Conservation (phyloP, 2,113 vertebrate species). For the Brachypodius melanocephalos region DNA sequence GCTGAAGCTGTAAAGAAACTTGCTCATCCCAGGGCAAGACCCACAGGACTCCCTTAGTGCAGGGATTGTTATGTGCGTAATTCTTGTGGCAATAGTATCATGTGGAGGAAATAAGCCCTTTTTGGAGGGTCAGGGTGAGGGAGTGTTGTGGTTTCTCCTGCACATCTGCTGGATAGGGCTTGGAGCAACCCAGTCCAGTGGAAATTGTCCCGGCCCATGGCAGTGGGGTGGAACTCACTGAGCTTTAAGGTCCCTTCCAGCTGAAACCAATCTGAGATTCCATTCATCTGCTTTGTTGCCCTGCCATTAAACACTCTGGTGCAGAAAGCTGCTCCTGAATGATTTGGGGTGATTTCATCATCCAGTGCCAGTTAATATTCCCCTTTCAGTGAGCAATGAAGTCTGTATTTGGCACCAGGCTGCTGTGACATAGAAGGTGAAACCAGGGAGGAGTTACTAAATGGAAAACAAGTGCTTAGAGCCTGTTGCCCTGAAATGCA, state of each 20-base stretch:
- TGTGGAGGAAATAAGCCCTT: neutral
- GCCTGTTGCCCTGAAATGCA: neutral
- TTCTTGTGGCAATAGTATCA: neutral
- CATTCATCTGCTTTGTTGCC: neutral
- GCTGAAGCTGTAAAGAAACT: neutral
- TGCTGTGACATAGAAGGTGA: neutral
- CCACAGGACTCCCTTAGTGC: fast-evolving
- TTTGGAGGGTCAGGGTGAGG: neutral
- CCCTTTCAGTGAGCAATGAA: neutral
- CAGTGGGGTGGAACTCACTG: neutral
- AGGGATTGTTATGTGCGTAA: fast-evolving
- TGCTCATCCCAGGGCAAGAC: neutral
- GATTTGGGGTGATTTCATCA: neutral
- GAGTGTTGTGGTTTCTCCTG: neutral
- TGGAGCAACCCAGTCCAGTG: neutral
- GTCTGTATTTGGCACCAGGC: neutral
- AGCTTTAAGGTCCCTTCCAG: neutral
- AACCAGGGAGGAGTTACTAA: neutral
- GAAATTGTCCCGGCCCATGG: neutral
- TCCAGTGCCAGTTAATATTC: neutral
- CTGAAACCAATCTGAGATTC: neutral
- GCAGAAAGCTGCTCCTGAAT: neutral
- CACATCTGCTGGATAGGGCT: neutral
- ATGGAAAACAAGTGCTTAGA: neutral
- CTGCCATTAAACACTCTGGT: neutral